Base-by-base conservation (phyloP, 2,888 invertebrate genomes). In the Morpho achilles region DNA sequence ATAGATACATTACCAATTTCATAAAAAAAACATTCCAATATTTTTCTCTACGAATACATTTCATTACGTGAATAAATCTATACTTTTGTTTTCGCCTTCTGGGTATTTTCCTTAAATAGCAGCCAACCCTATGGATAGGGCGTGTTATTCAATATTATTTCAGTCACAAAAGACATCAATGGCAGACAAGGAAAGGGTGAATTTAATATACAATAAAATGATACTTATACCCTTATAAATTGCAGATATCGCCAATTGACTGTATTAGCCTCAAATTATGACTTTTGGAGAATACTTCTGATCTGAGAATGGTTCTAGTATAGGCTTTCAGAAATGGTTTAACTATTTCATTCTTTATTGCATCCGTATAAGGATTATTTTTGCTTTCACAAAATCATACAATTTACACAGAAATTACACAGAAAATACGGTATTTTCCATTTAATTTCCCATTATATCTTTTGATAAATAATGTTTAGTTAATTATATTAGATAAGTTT, bases 191-290 rank as follows among this genome's bases (percentile, higher is more conserved):
- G 41, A 54, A 54, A 47, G 54, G 54, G 47, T 54, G 48, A 54
- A n/a, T 54, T 54, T 48, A 54, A 54, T 47, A 48, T 54, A 54
- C 54, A 54, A 48, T 54, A 54, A 48, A 54, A 42, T 54, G 23
- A 54, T 54, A 54, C 54, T 54, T 54, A 54, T 54, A 54, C 53
- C 47, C 53, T 23, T 53, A 47, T 53, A 53, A 53, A 53, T 53
- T 53, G 46, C 53, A 53, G 53, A 53, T 46, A 53, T 53, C 7
- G 53, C 53, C 53, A 53, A 46, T 53, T 53, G 53, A 53, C 53
- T 46, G 8, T 46, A 53, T 53, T 53, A 53, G 16, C 46, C 40
- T 53, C 53, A 10, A 53, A 53, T 53, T 40, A 53, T 45, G 53
- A 46, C 53, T 53, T 53, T 46, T 40, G 40, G 53, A 53, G 53